Evolutionary conservation across 1,140 invertebrate genomes (phyloP).

Genomic region (Lepidostoma basale): DNA sequence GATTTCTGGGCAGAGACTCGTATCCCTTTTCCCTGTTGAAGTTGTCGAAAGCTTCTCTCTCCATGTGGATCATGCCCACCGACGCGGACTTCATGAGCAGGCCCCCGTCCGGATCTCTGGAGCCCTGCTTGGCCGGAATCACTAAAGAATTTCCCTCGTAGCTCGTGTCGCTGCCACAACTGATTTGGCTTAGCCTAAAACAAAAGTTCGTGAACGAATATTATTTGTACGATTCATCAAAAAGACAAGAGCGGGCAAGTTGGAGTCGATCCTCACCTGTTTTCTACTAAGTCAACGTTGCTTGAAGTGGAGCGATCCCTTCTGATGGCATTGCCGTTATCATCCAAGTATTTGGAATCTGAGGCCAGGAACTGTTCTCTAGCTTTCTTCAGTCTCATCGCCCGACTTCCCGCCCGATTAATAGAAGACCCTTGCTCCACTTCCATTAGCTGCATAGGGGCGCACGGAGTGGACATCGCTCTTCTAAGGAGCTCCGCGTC

Average conservation of each 20-base stretch:
- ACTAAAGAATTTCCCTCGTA: constrained; percentile 49
- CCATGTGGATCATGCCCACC: constrained; percentile 73
- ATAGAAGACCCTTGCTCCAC: not conserved
- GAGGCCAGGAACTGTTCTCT: constrained; percentile 58
- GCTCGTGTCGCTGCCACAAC: constrained; percentile 63
- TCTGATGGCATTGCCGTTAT: constrained; percentile 8
- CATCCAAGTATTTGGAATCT: constrained; percentile 3
- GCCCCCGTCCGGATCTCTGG: constrained; percentile 47
- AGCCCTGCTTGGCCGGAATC: constrained; percentile 42
- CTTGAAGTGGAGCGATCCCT: constrained; percentile 29
- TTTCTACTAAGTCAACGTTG: constrained; percentile 43
- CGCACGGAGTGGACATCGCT: constrained; percentile 36
- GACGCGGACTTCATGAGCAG: constrained; percentile 70
- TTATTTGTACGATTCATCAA: not conserved
- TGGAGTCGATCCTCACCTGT: constrained; percentile 31
- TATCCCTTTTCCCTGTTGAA: constrained; percentile 49
- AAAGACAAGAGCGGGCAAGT: constrained; percentile 1
- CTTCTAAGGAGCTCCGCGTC: constrained; percentile 34
- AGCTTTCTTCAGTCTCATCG: constrained; percentile 55
- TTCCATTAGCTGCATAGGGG: constrained; percentile 31
- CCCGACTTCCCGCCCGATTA: constrained; percentile 40
- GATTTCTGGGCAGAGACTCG: constrained; percentile 46
- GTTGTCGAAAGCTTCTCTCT: constrained; percentile 63
- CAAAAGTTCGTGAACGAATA: not conserved
- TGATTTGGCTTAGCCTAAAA: constrained; percentile 62